Conservation (phyloP, 2,888 invertebrate species). For the Chrysolina haemoptera region DNA sequence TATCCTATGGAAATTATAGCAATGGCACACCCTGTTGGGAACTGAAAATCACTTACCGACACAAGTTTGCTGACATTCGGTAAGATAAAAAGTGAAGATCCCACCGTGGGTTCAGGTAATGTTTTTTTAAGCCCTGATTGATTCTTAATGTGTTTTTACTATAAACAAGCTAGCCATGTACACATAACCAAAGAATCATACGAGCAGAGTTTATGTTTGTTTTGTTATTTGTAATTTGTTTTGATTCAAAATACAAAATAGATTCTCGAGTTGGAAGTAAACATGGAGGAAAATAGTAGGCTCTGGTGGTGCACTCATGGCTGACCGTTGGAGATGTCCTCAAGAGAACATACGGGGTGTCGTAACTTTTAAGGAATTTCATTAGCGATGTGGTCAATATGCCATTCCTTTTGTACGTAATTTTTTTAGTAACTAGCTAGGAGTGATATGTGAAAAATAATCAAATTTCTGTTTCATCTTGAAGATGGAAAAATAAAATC, state of each 20-base stretch:
- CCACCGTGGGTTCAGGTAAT: background rate
- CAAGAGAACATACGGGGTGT: background rate
- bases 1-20: background rate
- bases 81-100: background rate
- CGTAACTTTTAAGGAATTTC: background rate
- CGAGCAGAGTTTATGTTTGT: conserved; percentile 33
- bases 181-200: conserved; percentile 15
- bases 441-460: too few relatives aligned
- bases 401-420: too few relatives aligned
- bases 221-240: conserved; percentile 38
- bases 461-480: too few relatives aligned
- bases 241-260: conserved; percentile 32
- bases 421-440: too few relatives aligned
- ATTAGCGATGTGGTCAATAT: too few relatives aligned
- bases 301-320: background rate
- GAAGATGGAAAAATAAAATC: too few relatives aligned
- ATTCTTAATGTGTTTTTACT: conserved; percentile 27
- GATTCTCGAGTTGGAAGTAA: conserved; percentile 11
- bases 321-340: conserved; percentile 4
- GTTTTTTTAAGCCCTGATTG: conserved; percentile 20
- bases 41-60: background rate
- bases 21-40: background rate
- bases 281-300: conserved; percentile 1
- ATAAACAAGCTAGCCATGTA: conserved; percentile 25
- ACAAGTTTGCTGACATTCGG: background rate